Evolutionary conservation across 2,797 vertebrate species (phyloP).

Genomic region (Trematomus bernacchii): DNA sequence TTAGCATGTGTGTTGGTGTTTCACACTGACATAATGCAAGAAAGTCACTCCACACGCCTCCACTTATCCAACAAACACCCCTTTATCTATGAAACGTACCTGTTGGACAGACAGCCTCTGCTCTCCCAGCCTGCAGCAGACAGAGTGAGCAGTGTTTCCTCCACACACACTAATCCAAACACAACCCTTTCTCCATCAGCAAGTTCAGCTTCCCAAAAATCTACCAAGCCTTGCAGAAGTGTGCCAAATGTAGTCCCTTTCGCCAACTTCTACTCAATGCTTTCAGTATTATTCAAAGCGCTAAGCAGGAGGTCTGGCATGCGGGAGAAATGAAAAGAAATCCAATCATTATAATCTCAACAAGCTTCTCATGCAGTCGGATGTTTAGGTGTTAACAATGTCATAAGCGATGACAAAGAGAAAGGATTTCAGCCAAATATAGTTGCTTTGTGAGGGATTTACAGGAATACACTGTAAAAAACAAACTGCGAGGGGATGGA

Average conservation of each 20-base stretch:
- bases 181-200: conserved; percentile 53
- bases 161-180: conserved; percentile 43
- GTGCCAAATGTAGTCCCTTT: conserved; percentile 50
- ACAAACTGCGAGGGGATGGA: conserved; percentile 23
- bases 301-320: conserved; percentile 35
- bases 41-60: conserved; percentile 20
- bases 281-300: conserved; percentile 39
- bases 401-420: conserved; percentile 52
- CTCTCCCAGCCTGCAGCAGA: conserved; percentile 41
- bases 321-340: conserved; percentile 58
- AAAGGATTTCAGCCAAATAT: conserved; percentile 51
- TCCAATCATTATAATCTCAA: conserved; percentile 51
- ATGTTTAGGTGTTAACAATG: conserved; percentile 51
- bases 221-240: conserved; percentile 38
- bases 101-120: conserved; percentile 53
- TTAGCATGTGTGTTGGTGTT: conserved; percentile 20
- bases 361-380: conserved; percentile 34
- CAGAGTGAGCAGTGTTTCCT: conserved; percentile 67
- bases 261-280: conserved; percentile 36
- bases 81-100: conserved; percentile 56
- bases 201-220: conserved; percentile 38
- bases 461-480: conserved; percentile 36
- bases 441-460: conserved; percentile 50
- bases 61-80: conserved; percentile 57
- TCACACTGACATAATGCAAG: conserved; percentile 9